These are phyloP conservation scores for Pomatostomus ruficeps DNA, from an alignment of 2,113 vertebrate genomes.

Conservation along the genomic window DNA sequence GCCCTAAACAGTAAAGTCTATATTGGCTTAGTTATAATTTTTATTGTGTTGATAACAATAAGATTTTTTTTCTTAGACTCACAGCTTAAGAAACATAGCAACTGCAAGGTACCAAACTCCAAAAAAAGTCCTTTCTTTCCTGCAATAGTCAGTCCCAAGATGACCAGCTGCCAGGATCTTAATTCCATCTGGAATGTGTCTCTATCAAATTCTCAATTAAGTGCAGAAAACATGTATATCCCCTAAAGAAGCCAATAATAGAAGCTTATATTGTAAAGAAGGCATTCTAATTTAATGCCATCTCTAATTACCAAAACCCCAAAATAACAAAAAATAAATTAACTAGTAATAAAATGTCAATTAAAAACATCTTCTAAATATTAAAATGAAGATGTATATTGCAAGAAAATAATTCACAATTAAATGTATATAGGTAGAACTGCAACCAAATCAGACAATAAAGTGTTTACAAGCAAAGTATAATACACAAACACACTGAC, in stretches of 20 bases:
- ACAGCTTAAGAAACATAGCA: not conserved
- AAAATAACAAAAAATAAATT: not conserved
- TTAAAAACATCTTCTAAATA: not conserved
- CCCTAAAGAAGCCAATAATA: not conserved
- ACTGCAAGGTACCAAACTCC: not conserved
- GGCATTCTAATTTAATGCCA: not conserved
- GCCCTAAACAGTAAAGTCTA: not conserved
- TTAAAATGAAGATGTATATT: not conserved
- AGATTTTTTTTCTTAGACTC: not conserved
- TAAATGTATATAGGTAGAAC: not conserved
- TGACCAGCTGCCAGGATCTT: not conserved
- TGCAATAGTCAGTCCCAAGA: not conserved
- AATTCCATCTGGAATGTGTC: not conserved
- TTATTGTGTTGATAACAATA: not conserved
- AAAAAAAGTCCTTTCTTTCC: not conserved
- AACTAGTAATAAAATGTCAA: not conserved
- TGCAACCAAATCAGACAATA: not conserved
- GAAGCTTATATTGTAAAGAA: not conserved
- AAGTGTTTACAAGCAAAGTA: not conserved
- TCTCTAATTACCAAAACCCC: not conserved
- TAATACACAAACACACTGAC: not conserved
- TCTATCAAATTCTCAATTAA: not conserved
- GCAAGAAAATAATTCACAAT: not conserved
- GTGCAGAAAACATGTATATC: not conserved
- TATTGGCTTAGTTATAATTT: not conserved